A percentile compares a stretch with the other conserved stretches of the same genome.
Conservation (phyloP, 2,113 vertebrate genomes). For the Globicephala melas region DNA sequence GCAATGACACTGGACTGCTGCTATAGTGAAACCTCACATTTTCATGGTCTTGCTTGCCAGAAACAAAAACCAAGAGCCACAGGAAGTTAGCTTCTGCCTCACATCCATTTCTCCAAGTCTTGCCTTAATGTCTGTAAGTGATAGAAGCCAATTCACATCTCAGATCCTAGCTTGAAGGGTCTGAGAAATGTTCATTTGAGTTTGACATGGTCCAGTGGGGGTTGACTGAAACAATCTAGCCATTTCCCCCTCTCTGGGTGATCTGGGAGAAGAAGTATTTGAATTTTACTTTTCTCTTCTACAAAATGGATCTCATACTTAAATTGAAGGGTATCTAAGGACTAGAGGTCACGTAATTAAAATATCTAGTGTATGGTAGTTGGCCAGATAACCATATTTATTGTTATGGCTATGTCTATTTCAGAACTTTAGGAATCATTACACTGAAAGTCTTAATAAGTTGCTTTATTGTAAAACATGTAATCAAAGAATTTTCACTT, state of each 20-base stretch:
- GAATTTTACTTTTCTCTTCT: background rate
- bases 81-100: background rate
- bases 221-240: background rate
- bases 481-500: background rate
- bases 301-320: background rate
- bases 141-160: background rate
- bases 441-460: background rate
- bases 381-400: background rate
- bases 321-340: background rate
- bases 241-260: background rate
- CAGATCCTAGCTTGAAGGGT: background rate
- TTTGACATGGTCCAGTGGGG: background rate
- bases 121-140: background rate
- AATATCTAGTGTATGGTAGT: background rate
- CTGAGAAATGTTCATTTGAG: background rate
- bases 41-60: background rate
- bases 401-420: background rate
- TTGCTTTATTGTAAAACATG: background rate
- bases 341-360: background rate
- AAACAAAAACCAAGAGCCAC: background rate
- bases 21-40: background rate
- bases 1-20: background rate
- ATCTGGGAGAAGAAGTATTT: background rate
- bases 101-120: background rate
- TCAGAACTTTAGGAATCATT: constrained; percentile 5